phyloP scores from a whole-genome alignment of 2,888 invertebrate genomes.

The Criorhina ranunculi region DNA sequence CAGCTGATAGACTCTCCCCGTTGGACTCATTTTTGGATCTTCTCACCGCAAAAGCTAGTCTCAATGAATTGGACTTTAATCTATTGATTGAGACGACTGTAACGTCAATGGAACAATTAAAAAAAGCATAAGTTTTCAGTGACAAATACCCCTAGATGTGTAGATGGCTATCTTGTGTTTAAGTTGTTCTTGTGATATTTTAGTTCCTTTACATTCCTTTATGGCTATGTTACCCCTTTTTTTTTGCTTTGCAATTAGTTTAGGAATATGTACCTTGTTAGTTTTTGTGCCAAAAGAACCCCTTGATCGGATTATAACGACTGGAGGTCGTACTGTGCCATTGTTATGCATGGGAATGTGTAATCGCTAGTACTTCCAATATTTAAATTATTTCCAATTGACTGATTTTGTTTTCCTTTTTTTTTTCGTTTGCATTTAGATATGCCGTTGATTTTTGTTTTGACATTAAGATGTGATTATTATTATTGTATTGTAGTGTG shows the following conservation, averaged over 20 bases:
- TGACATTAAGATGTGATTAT: constrained; percentile 37
- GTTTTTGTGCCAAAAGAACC: constrained; percentile 63
- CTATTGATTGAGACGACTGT: constrained; percentile 92
- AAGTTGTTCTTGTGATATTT: constrained; percentile 57
- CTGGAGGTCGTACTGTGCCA: constrained; percentile 34
- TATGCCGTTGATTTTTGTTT: constrained; percentile 30
- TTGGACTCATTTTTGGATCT: constrained; percentile 93
- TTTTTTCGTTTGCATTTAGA: constrained; percentile 12
- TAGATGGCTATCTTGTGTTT: constrained; percentile 22
- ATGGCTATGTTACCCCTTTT: constrained; percentile 30
- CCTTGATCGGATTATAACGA: constrained; percentile 17
- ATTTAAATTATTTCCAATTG: constrained; percentile 39
- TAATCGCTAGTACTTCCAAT: constrained; percentile 30
- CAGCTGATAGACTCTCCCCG: constrained; percentile 91
- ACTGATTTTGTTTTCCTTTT: constrained; percentile 56
- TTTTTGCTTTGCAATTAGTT: constrained; percentile 32
- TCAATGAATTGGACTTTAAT: constrained; percentile 93
- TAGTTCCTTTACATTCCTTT: constrained; percentile 58
- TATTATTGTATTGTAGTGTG: constrained; percentile 14
- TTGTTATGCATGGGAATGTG: constrained; percentile 41
- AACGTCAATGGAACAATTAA: constrained; percentile 82
- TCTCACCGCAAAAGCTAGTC: constrained; percentile 93
- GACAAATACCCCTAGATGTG: not conserved
- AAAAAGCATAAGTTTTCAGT: constrained; percentile 40
- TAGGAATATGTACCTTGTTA: constrained; percentile 47